Evolutionary conservation across 2,113 vertebrate genomes (phyloP), one percentile per base, ranked within the genome.

Genomic region (Accipiter virgatus): DNA sequence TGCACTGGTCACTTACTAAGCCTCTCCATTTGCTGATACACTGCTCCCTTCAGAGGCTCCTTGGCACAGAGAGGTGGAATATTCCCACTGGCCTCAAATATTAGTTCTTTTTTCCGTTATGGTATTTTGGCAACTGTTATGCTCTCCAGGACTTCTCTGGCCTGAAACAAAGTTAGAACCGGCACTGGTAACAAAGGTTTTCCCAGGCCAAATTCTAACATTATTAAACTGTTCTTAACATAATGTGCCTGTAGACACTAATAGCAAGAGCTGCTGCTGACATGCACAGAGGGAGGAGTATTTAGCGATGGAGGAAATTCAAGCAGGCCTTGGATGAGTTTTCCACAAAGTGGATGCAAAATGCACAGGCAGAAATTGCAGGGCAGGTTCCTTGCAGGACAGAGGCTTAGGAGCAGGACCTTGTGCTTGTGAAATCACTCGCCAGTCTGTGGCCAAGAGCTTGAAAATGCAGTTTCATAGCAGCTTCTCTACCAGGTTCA

Each of bases 41-140:
- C 75, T 62, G 50, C 80, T 95, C 59, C 29, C 75, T 96, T 92
- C 86, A 93, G 45, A 89, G 59, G 23, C 56, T 91, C 17, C 47
- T 96, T 96, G 91, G 95, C 86, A 63, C 4, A 31, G 61, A 84
- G 43, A 74, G 55, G 9, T 74, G 81, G 93, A 97, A 96, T 92
- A 89, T 91, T 95, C 89, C 86, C 95, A 81, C 47, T 71, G 91
- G 89, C 56, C 61, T 96, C 77, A 81, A 91, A 92, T 86, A 88
- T 78, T 95, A 86, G 77, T 88, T 96, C 68, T 86, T 96, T 86
- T 94, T 97, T 96, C 95, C 96, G 81, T 91, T 84, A 62, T 73
- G 59, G 45, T 86, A 59, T 86, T 96, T 94, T 70, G 95, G 61
- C 73, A 95, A 89, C 73, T 58, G 32, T 81, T 94, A 70, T 38